Percentiles rank a stretch among this genome's conserved stretches.
Conservation (phyloP, 2,797 vertebrate genomes). For the Bovichtus variegatus region DNA sequence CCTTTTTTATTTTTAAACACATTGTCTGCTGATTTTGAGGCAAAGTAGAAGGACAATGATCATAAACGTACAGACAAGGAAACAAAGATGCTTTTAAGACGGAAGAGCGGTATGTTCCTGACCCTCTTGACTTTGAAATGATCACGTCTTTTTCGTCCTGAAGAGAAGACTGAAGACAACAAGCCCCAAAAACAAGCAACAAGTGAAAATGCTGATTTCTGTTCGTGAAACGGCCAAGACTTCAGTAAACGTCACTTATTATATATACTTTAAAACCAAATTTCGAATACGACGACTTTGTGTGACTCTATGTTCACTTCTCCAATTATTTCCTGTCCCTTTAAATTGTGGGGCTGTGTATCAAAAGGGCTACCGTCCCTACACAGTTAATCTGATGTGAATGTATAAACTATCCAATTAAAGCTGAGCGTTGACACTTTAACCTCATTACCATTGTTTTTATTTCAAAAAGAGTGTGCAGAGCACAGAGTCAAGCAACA, state of each 20-base stretch:
- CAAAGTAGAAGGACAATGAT: background rate
- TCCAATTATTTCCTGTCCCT: constrained; percentile 11
- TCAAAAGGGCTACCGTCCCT: background rate
- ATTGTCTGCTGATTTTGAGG: background rate
- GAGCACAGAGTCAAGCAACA: background rate
- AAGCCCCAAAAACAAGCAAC: background rate
- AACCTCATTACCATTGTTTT: background rate
- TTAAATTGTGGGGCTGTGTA: background rate
- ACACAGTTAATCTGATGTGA: background rate
- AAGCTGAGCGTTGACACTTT: background rate
- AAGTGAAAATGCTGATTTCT: background rate
- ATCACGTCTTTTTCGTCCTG: background rate
- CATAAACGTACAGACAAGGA: background rate
- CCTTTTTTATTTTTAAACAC: too few species aligned
- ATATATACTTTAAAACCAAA: background rate
- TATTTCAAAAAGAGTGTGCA: too few species aligned
- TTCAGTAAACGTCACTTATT: background rate
- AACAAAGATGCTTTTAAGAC: background rate
- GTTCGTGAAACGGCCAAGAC: background rate
- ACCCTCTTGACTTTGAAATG: background rate
- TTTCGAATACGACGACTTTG: background rate
- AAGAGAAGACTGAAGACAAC: background rate
- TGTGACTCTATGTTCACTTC: background rate
- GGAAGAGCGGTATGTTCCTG: background rate
- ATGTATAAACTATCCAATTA: constrained; percentile 6